A percentile compares a stretch with the other conserved stretches of the same genome.
Conservation (phyloP, 2,888 invertebrate genomes). For the Timandra comae region DNA sequence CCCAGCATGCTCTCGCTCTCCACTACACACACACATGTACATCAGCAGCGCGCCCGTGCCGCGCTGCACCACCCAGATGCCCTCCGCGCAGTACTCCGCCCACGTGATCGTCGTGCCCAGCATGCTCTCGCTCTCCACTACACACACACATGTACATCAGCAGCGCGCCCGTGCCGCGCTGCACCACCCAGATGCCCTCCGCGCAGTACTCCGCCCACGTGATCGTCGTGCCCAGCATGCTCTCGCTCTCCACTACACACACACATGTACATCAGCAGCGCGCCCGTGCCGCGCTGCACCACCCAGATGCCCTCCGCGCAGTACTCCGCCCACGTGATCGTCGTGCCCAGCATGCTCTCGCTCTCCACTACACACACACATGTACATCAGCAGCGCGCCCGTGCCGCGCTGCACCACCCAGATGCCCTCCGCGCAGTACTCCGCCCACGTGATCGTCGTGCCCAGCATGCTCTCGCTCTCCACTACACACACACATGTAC, state of each 20-base stretch:
- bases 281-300: constrained; percentile 55
- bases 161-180: constrained; percentile 56
- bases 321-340: constrained; percentile 62
- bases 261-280: too few relatives aligned
- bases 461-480: constrained; percentile 57
- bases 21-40: constrained; percentile 39
- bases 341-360: constrained; percentile 54
- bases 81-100: constrained; percentile 57
- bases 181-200: constrained; percentile 59
- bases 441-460: constrained; percentile 61
- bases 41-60: constrained; percentile 58
- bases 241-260: constrained; percentile 63
- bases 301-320: constrained; percentile 60
- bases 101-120: constrained; percentile 57
- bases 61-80: constrained; percentile 59
- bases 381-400: constrained; percentile 56
- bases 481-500: too few relatives aligned
- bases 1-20: constrained; percentile 57
- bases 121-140: constrained; percentile 59
- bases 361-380: constrained; percentile 65
- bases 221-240: constrained; percentile 52
- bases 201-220: constrained; percentile 62
- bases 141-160: too few relatives aligned
- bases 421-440: constrained; percentile 53
- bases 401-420: constrained; percentile 62